Base-by-base conservation (phyloP, 35 echinoderm and acorn worm genomes). In the Ophioderma brevispina region DNA sequence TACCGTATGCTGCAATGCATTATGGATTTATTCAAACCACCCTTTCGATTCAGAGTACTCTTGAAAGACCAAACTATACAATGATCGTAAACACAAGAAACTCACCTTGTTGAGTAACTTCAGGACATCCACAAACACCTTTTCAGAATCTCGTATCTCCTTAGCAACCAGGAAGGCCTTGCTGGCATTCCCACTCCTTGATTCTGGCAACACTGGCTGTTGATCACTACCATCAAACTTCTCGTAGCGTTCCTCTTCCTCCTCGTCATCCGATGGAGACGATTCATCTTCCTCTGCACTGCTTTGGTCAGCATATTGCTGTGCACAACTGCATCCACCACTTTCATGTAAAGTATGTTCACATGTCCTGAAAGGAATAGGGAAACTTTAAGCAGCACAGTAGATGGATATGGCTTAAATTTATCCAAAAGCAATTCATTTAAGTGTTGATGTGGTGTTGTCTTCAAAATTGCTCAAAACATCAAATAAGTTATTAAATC, bases 61-160 rank as follows among this genome's bases (percentile, higher is more conserved):
- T n/a, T n/a, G n/a, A n/a, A n/a, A n/a, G n/a, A n/a, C n/a, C n/a
- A n/a, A n/a, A n/a, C n/a, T n/a, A n/a, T n/a, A n/a, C n/a, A n/a
- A n/a, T n/a, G n/a, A n/a, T n/a, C n/a, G n/a, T n/a, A n/a, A n/a
- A n/a, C n/a, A n/a, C n/a, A 17, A 80, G 34, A 21, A 33, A 35
- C 31, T 43, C 70, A 97, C 95, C 95, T 91, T 80, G 82, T 94
- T 94, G 17, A 97, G 82, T n/a, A 97, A 75, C 52, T 81, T 94
- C 17, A 97, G 64, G 75, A 97, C 95, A 82, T 97, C 92, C 25
- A 97, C 95, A 78, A 97, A 97, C 39, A 97, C 95, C 40, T 38
- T 89, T 81, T 97, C 95, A 0, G 95, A 97, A 37, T 92, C 95
- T 39, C 81, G 81, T 14, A 97, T 91, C 89, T 97, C 95, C 50